phyloP scores from a whole-genome alignment of 1,140 invertebrate genomes.

The Sinella curviseta region DNA sequence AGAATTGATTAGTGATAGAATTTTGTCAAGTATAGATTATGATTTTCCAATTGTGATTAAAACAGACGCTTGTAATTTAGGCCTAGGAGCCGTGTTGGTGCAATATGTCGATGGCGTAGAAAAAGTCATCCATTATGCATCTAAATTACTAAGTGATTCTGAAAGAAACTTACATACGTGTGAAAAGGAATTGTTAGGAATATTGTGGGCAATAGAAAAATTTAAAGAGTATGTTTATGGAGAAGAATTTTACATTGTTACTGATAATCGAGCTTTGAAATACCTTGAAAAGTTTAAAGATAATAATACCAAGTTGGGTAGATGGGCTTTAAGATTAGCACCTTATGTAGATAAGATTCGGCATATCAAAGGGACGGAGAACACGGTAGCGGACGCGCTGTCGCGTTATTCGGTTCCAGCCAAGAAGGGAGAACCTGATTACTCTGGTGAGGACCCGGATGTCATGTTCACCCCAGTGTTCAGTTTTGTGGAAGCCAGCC shows the following conservation, averaged over 20 bases:
- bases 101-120: constrained; percentile 31
- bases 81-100: constrained; percentile 29
- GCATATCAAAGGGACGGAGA: constrained; percentile 43
- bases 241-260: not conserved
- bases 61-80: constrained; percentile 33
- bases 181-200: constrained; percentile 5
- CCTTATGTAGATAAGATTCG: constrained; percentile 32
- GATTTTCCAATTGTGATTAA: constrained; percentile 23
- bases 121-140: constrained; percentile 28
- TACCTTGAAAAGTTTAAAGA: not conserved
- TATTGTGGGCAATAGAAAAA: not conserved
- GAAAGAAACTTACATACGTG: constrained; percentile 17
- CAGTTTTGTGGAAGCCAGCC: not conserved
- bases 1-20: constrained; percentile 22
- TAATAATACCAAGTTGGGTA: not conserved
- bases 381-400: constrained; percentile 44
- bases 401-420: constrained; percentile 34
- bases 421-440: not conserved
- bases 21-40: constrained; percentile 35
- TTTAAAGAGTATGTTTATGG: not conserved
- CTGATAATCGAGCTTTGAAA: not conserved
- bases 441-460: not conserved
- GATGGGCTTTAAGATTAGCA: not conserved
- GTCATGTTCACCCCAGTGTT: constrained; percentile 14
- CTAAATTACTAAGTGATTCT: constrained; percentile 28